Base-by-base conservation (phyloP, 53 echinoderm and acorn worm species). In the Pentamera pediparva region DNA sequence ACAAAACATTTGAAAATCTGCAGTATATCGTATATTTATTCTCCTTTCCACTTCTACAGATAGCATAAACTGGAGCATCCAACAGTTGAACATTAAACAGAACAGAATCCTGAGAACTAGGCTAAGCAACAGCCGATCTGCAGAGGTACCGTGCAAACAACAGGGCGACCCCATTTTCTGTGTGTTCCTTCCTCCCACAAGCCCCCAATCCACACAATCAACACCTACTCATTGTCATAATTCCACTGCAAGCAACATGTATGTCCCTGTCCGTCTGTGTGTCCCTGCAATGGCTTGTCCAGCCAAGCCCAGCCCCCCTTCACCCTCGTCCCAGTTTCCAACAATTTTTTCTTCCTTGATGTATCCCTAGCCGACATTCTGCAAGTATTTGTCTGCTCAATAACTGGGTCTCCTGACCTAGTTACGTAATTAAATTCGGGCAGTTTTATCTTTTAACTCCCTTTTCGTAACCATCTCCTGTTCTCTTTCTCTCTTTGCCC, bases 321-420 rank as follows among this genome's bases (percentile, higher is more conserved):
- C 67, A n/a, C 15, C 45, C 45, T 45, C 45, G 67, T 18, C 45
- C 67, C 18, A 67, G 67, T 67, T n/a, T n/a, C n/a, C n/a, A n/a
- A n/a, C n/a, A n/a, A n/a, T 67, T 67, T 37, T 34, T 60, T 60
- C 28, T 54, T 41, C 15, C 15, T 41, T 41, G 8, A 12, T 26
- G 31, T 64, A 65, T 39, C 28, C 41, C 41, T 40, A 37, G 67
- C 39, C 67, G 39, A 65, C 67, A 65, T 40, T 29, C 22, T 37
- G 67, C 39, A 65, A 40, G 39, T 65, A 65, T 65, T 65, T 65
- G 67, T 65, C n/a, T 65, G 40, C 67, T 65, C 40, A 25, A 40
- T 65, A 65, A 65, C 67, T 65, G 43, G 67, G 67, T 65, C 67
- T 41, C 41, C 67, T 65, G 67, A 65, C 67, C 67, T 65, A 65